These are phyloP conservation scores for Protomyctophum bolini DNA, from an alignment of 2,113 vertebrate genomes.

Conservation along the genomic window DNA sequence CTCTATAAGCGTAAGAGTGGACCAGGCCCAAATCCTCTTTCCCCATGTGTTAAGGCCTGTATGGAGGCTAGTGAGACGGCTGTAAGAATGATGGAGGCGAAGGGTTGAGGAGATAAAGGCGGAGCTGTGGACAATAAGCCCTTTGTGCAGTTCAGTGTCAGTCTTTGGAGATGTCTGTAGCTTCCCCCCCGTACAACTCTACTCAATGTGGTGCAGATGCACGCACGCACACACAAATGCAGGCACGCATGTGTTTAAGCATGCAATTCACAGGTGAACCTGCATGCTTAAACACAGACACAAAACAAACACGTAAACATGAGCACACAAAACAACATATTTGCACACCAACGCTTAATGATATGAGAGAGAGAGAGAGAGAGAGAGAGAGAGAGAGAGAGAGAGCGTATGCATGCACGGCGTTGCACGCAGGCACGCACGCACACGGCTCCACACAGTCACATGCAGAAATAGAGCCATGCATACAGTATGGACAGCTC, in stretches of 20 bases:
- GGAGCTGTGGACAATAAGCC: conserved; percentile 39
- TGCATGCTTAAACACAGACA: neutral
- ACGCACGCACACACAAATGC: neutral
- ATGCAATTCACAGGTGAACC: neutral
- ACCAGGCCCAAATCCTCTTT: conserved; percentile 33
- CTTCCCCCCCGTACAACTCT: conserved; percentile 27
- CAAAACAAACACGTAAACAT: too few relatives aligned
- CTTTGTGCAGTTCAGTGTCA: conserved; percentile 53
- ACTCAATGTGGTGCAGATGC: neutral
- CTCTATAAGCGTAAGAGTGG: conserved; percentile 18
- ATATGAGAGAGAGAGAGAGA: too few relatives aligned
- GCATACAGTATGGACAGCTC: conserved; percentile 28
- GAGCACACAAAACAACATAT: too few relatives aligned
- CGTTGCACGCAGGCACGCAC: conserved; percentile 14
- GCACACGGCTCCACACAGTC: conserved; percentile 15
- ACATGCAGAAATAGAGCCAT: conserved; percentile 50
- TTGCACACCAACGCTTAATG: too few relatives aligned
- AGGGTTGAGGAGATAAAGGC: conserved; percentile 41
- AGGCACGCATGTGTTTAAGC: neutral
- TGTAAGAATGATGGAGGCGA: conserved; percentile 34
- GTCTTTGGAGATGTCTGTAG: conserved; percentile 50
- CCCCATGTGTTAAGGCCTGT: conserved; percentile 21
- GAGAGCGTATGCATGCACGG: neutral
- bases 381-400: too few relatives aligned
- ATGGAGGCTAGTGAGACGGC: conserved; percentile 18